Percentiles rank a stretch among this genome's conserved stretches.
Conservation (phyloP, 2,888 invertebrate species). For the Lepidochrysops patricia region DNA sequence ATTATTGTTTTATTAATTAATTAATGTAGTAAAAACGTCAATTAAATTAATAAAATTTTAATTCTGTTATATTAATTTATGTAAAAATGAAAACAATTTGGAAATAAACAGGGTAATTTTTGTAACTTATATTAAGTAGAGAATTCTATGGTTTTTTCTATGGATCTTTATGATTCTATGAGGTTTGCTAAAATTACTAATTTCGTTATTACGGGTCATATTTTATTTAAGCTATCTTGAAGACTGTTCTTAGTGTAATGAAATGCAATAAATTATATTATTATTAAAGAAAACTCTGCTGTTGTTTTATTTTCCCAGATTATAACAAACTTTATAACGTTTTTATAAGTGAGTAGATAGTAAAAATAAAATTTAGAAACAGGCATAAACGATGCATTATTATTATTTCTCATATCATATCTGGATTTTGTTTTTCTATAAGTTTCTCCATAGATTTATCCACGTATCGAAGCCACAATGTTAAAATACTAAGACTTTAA, state of each 20-base stretch:
- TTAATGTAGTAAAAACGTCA: neutral
- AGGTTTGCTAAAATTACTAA: neutral
- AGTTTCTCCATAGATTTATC: too few relatives aligned
- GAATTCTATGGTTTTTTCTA: constrained; percentile 22
- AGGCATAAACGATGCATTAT: too few relatives aligned
- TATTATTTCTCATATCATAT: too few relatives aligned
- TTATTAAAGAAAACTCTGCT: too few relatives aligned
- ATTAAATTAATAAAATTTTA: neutral
- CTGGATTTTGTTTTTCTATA: too few relatives aligned
- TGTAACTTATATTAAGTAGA: constrained; percentile 8
- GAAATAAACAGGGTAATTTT: constrained; percentile 1
- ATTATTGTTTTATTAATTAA: neutral
- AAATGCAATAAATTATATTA: neutral
- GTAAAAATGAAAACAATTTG: constrained; percentile 2
- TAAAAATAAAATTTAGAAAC: neutral
- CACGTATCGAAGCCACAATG: too few relatives aligned
- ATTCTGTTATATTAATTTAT: neutral
- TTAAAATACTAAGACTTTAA: too few relatives aligned
- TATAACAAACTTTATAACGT: too few relatives aligned
- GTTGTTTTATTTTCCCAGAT: neutral
- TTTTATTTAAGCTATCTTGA: neutral
- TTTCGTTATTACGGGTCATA: neutral
- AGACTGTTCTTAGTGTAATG: constrained; percentile 5
- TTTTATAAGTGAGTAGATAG: neutral
- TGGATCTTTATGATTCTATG: constrained; percentile 15